Base-by-base conservation (phyloP, 2,888 invertebrate species). In the Drosophila tanythrix region DNA sequence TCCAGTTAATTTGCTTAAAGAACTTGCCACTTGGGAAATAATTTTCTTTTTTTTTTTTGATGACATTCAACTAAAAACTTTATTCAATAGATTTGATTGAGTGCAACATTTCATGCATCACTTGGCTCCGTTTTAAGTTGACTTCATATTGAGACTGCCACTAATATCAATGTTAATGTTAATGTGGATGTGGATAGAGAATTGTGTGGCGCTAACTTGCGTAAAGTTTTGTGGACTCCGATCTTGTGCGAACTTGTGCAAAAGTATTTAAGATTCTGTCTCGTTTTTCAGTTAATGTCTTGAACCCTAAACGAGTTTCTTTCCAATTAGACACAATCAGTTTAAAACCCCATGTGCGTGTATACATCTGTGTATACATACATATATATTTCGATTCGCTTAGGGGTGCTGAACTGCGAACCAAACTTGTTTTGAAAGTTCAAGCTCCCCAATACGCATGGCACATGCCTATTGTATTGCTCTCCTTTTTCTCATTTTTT, bases 291-390 rank as follows among this genome's bases (percentile, higher is more conserved):
- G 46, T 38, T 43, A 18, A 43, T 46, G 38, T 25, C 50, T 68
- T 61, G 64, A 56, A 73, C 74, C 73, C 74, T 59, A 82, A 82
- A 82, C 83, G 61, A 52, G 52, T 69, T 85, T 79, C 79, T 73
- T 38, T 29, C 13, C 40, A 18, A 57, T 55, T 57, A 68, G 51
- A 62, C 68, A 40, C 57, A 74, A 76, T 85, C 69, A 62, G 80
- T 82, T 76, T 69, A 66, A 69, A 46, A 46, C 46, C 8, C 46
- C 46, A 46, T 46, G 25, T 46, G 46, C 46, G 25, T 46, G 46
- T 25, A 2, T n/a, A 18, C 8, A 38, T 8, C 8, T 38, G 8
- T 38, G 8, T 46, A 13, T 6, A 40, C 10, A 40, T n/a, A 40
- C 3, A 21, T 21, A 8, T 21, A 11, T 11, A 10, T 43, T 21